A percentile compares a stretch with the other conserved stretches of the same genome.
phyloP scores from a whole-genome alignment of 2,888 invertebrate genomes.

The Melikaiella ostensackeni region DNA sequence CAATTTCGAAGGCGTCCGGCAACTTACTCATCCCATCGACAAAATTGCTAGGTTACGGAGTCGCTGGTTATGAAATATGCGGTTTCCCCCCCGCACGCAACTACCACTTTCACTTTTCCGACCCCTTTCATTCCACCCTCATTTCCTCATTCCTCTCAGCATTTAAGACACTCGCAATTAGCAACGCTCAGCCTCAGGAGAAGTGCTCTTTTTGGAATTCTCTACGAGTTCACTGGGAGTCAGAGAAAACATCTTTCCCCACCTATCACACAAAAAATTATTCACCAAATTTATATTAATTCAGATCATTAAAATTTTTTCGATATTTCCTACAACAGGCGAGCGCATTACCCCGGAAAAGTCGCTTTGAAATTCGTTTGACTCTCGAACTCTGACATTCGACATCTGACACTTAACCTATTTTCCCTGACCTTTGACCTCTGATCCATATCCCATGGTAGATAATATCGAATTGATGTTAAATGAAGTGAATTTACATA shows the following conservation, averaged over 20 bases:
- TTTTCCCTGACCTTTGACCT: no score
- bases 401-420: no score
- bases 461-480: no score
- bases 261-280: not conserved
- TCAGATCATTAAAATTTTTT: no score
- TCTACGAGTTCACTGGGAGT: constrained; percentile 14
- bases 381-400: no score
- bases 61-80: constrained; percentile 70
- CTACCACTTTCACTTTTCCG: constrained; percentile 38
- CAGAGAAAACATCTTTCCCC: constrained; percentile 5
- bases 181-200: constrained; percentile 31
- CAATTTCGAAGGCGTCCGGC: constrained; percentile 70
- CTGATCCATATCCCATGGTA: no score
- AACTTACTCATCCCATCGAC: constrained; percentile 51
- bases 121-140: constrained; percentile 39
- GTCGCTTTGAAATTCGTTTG: no score
- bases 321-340: no score
- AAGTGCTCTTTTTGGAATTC: constrained; percentile 31
- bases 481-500: no score
- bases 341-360: no score
- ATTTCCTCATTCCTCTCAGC: constrained; percentile 25
- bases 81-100: constrained; percentile 51
- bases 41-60: constrained; percentile 67
- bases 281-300: not conserved
- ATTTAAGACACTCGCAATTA: constrained; percentile 38